These are phyloP conservation scores for Adelphocoris suturalis DNA, from an alignment of 2,888 invertebrate species.

Conservation along the genomic window DNA sequence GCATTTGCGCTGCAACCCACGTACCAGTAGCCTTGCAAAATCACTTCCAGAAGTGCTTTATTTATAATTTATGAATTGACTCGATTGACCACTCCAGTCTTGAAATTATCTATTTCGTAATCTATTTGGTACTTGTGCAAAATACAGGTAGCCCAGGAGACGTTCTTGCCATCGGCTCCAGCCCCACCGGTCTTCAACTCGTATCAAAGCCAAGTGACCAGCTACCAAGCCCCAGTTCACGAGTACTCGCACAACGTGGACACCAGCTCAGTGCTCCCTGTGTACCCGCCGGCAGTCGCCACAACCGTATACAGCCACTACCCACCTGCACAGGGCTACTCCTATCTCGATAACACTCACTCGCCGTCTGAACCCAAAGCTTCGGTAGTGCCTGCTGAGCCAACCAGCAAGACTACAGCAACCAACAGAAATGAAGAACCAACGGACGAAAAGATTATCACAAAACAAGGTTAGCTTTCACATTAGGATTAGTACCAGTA, in stretches of 20 bases:
- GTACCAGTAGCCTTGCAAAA: no score
- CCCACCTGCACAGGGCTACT: constrained; percentile 60
- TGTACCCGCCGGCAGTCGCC: constrained; percentile 41
- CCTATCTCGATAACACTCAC: constrained; percentile 27
- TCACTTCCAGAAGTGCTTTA: no score
- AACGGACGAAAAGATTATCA: background rate
- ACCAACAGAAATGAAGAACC: background rate
- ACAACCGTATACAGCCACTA: constrained; percentile 52
- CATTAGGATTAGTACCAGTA: no score
- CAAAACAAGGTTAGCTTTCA: background rate
- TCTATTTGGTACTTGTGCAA: no score
- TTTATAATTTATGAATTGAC: no score
- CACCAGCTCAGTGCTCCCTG: background rate
- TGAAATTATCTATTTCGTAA: no score
- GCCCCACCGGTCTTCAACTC: constrained; percentile 63
- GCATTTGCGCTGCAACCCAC: no score
- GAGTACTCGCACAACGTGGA: constrained; percentile 50
- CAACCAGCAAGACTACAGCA: background rate
- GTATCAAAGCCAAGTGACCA: constrained; percentile 52
- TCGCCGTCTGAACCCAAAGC: constrained; percentile 56
- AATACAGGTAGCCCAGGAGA: constrained; percentile 33
- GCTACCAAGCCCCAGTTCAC: constrained; percentile 53
- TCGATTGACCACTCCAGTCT: no score
- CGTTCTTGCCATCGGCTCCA: constrained; percentile 48
- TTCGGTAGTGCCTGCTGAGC: constrained; percentile 17